Conservation (phyloP, 2,888 invertebrate species). For the Eristalis tenax region DNA sequence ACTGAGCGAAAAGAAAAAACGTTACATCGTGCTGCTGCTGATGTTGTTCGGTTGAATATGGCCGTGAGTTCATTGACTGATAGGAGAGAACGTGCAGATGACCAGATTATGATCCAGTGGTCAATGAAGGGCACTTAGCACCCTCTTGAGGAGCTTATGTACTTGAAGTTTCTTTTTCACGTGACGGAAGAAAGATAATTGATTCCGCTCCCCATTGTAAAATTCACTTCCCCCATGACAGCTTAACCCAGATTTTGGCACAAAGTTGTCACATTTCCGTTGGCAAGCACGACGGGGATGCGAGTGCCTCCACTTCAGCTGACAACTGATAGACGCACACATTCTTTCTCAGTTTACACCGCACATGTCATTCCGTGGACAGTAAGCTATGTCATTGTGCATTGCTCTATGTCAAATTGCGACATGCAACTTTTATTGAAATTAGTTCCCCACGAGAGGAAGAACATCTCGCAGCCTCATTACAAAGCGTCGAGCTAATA, state of each 20-base stretch:
- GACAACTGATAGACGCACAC: neutral
- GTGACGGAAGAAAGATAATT: neutral
- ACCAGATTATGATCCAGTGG: too few relatives aligned
- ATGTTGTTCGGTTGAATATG: neutral
- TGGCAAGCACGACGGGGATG: neutral
- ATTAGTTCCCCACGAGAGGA: neutral
- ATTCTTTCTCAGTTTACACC: neutral
- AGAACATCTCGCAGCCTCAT: too few relatives aligned
- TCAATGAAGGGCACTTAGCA: too few relatives aligned
- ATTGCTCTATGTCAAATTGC: neutral
- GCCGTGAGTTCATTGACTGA: neutral
- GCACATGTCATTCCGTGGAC: neutral
- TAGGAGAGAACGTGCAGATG: neutral
- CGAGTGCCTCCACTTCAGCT: neutral
- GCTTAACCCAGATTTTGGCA: neutral
- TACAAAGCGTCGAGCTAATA: too few relatives aligned
- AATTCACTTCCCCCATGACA: neutral
- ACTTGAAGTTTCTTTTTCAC: too few relatives aligned
- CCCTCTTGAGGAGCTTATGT: too few relatives aligned
- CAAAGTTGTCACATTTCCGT: neutral
- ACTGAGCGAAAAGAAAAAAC: neutral
- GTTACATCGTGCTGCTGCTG: neutral
- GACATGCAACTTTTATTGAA: slow-evolving; percentile 1
- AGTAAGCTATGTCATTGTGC: neutral
- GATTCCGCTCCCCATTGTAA: neutral